Base-by-base conservation (phyloP, 2,113 vertebrate species). In the Turdus rufiventris region DNA sequence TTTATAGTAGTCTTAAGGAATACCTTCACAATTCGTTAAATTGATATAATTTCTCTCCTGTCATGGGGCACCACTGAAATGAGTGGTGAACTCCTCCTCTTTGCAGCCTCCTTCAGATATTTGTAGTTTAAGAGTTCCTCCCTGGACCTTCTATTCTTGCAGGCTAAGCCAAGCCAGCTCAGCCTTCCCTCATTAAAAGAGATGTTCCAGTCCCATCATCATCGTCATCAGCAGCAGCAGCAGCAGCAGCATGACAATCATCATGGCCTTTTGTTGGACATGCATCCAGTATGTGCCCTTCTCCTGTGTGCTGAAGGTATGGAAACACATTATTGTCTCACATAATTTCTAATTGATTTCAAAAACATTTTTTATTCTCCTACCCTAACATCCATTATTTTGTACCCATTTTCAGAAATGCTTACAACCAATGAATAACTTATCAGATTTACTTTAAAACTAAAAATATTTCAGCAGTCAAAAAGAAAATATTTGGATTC, bases 281-380 rank as follows among this genome's bases (percentile, higher is more conserved):
- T 25, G 36, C 16, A 60, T 29, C 38, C 15, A 65, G 20, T 31
- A 62, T 5, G 7, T 12, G 34, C 28, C 29, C 4, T 25, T 54
- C 43, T 76, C 21, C 58, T 6, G 8, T 26, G 10, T 51, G n/a
- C 28, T 36, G 12, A 62, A 8, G 13, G 26, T 29, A 61, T 1
- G 14, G 14, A 61, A 42, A 43, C 0, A 0, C 0, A 4, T 20
- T 20, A 34, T 15, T 9, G 1, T 24, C 34, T 71, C 43, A 58
- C 10, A 15, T 12, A 54, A 71, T 29, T 77, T 77, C 53, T 88
- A 73, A 34, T 3, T 62, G 19, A 62, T 40, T 65, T 88, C 16
- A 42, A 72, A 82, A 71, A 43, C 1, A 34, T 7, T 5, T 67
- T 42, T 61, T 53, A 50, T 25, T 50, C 65, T n/a, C 40, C 65